Evolutionary conservation across 2,113 vertebrate genomes (phyloP).

Genomic region (Balaenoptera acutorostrata): DNA sequence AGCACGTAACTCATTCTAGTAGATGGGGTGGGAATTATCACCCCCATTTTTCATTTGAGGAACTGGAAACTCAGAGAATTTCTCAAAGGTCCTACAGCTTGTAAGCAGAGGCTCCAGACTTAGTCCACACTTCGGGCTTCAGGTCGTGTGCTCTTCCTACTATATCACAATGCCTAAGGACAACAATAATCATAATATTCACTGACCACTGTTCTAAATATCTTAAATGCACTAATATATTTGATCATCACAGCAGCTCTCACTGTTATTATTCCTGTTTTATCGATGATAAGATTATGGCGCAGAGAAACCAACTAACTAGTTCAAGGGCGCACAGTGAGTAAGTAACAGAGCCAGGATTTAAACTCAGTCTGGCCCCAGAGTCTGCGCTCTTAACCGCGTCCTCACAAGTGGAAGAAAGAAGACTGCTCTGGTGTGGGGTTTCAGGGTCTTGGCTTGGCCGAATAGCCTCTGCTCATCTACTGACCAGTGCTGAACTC

Average conservation of each 20-base stretch:
- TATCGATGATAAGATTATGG: neutral
- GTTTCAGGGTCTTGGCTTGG: neutral
- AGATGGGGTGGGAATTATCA: neutral
- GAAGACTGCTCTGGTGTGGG: rapidly evolving
- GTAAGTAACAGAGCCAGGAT: neutral
- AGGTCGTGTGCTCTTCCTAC: neutral
- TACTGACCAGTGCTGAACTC: neutral
- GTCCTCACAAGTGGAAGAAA: neutral
- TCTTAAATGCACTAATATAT: neutral
- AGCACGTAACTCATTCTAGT: neutral
- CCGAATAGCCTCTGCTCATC: neutral
- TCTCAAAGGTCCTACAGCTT: neutral
- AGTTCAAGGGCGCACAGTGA: neutral
- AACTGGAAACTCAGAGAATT: neutral
- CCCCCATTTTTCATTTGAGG: neutral
- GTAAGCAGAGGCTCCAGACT: neutral
- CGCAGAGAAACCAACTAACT: neutral
- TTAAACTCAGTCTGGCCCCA: neutral
- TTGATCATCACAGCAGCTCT: neutral
- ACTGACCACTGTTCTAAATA: neutral
- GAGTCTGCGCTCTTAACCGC: neutral
- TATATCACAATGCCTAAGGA: neutral
- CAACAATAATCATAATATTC: neutral
- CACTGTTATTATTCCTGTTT: neutral
- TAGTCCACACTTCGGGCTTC: neutral